Percentiles rank a stretch among this genome's conserved stretches.
Conservation (phyloP, 1,140 invertebrate genomes). For the Lycorma delicatula region DNA sequence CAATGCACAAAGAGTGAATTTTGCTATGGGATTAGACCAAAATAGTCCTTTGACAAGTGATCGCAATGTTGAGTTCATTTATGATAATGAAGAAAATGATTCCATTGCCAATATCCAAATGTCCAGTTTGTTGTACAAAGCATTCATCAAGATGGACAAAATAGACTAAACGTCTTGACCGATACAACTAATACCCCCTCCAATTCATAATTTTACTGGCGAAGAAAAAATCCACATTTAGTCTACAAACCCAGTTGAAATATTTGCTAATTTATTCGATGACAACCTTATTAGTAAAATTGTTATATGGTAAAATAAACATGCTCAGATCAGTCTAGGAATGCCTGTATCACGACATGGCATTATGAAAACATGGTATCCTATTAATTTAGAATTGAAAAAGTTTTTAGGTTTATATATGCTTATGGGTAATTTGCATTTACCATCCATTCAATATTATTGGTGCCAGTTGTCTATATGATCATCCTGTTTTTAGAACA, state of each 20-base stretch:
- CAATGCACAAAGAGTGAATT: not conserved
- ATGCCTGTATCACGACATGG: not conserved
- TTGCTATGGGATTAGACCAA: not conserved
- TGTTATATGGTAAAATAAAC: conserved; percentile 1
- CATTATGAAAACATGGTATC: not conserved
- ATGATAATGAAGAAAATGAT: not conserved
- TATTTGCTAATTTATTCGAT: not conserved
- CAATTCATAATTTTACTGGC: conserved; percentile 9
- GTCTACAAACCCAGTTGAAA: not conserved
- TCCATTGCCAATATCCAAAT: not conserved
- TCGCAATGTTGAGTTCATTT: not conserved
- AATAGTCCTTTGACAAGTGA: not conserved
- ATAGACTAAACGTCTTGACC: not conserved
- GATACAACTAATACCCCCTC: conserved; percentile 1
- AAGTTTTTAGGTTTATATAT: conserved; percentile 7
- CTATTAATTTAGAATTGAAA: conserved; percentile 3
- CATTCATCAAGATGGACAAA: not conserved
- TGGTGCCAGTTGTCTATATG: not conserved
- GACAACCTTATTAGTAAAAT: not conserved
- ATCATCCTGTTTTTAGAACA: conserved; percentile 3
- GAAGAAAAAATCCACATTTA: conserved; percentile 3
- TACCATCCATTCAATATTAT: not conserved
- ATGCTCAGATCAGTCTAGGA: not conserved
- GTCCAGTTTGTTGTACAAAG: not conserved
- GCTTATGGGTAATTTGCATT: conserved; percentile 4